phyloP scores from a whole-genome alignment of 1,140 invertebrate species.

The Drosophila auraria region DNA sequence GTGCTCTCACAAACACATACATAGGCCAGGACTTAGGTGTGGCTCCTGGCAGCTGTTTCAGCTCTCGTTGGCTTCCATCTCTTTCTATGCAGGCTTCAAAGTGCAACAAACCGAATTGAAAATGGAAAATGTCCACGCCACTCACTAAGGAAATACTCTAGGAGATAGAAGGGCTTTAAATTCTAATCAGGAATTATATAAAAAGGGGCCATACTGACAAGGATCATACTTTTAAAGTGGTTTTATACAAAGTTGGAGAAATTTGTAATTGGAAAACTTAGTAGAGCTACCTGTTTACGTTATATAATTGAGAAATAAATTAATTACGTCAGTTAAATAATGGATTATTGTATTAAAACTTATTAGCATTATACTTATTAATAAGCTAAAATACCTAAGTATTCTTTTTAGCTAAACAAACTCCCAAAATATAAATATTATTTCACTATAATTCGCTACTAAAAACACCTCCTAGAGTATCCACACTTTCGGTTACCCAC shows the following conservation, averaged over 20 bases:
- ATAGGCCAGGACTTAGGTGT: conserved; percentile 69
- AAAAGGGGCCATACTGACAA: neutral
- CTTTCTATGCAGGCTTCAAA: conserved; percentile 54
- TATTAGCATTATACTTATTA: no score
- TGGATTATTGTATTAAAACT: no score
- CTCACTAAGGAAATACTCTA: conserved; percentile 30
- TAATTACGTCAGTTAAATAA: no score
- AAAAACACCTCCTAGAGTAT: neutral
- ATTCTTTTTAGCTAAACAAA: no score
- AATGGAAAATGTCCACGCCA: conserved; percentile 56
- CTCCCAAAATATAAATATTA: no score
- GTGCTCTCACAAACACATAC: conserved; percentile 22
- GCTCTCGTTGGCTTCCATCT: conserved; percentile 13
- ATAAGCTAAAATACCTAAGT: no score
- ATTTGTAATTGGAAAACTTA: neutral
- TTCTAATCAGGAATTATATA: neutral
- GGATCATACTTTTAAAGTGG: neutral
- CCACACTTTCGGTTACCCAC: neutral
- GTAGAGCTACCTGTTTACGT: no score
- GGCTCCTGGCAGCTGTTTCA: conserved; percentile 76
- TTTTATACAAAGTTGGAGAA: neutral
- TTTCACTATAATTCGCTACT: no score
- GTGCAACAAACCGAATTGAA: conserved; percentile 80
- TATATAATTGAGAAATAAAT: no score
- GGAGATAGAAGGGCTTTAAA: neutral